Base-by-base conservation (phyloP, 2,888 invertebrate genomes). In the Hyalella azteca region DNA sequence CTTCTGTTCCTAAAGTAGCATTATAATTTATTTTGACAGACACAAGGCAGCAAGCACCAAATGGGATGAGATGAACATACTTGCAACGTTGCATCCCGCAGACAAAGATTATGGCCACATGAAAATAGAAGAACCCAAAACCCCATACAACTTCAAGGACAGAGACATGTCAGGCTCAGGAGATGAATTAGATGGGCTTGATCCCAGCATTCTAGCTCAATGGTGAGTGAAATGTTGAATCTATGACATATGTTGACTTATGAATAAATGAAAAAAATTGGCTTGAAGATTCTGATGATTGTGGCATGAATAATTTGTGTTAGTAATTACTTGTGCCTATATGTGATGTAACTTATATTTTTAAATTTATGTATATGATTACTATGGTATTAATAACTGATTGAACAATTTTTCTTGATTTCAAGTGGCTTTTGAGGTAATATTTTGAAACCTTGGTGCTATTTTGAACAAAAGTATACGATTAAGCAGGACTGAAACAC, bases 21-120 rank as follows among this genome's bases (percentile, higher is more conserved):
- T 32, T 54, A 40, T 19, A 41, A 66, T n/a, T 22, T 78, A 0
- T n/a, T 4, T 36, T 84, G 84, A 85, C 79, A 84, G 86, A 78
- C 82, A 85, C 48, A 91, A 91, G 86, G 36, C 66, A 0, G 90
- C 86, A 79, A 86, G 91, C 86, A 91, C 95, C 87, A 94, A 96
- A 91, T 97, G 95, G 90, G 99, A 99, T 89, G 99, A 99, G 90
- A 95, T 97, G 92, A 99, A 99, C 89, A 98, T 99, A 85, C 91
- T 98, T 86, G 97, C 97, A 85, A 99, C 99, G 0, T 92, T 97
- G 87, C 99, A 99, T 90, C 99, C 99, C 59, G 91, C 94, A 32
- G 96, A 96, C 88, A 99, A 99, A 90, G 98, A 98, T 89, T 99
- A 99, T 89, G 99, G 99, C 11, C 97, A 97, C 87, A 98, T 98